A percentile compares a stretch with the other conserved stretches of the same genome.
phyloP scores from a whole-genome alignment of 2,888 invertebrate genomes.

The Marasmarcha lunaedactyla region DNA sequence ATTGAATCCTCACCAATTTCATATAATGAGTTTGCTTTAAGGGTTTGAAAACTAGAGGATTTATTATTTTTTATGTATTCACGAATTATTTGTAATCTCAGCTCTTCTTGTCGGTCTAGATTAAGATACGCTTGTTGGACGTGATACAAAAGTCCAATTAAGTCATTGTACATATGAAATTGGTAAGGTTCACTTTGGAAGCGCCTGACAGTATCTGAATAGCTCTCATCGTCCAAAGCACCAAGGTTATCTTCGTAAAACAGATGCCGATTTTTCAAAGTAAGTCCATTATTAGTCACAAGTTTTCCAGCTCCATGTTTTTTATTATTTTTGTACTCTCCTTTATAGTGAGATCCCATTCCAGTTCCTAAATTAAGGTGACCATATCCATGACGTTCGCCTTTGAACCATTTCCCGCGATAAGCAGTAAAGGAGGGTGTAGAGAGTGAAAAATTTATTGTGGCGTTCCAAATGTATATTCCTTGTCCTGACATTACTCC shows the following conservation, averaged over 20 bases:
- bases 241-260: constrained; percentile 57
- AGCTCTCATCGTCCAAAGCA: not conserved
- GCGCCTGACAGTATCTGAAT: not conserved
- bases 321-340: constrained; percentile 63
- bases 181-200: constrained; percentile 15
- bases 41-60: no score
- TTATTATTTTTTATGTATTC: constrained; percentile 41
- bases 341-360: constrained; percentile 66
- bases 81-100: constrained; percentile 29
- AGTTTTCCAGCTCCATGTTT: constrained; percentile 69
- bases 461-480: constrained; percentile 69
- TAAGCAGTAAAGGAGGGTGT: constrained; percentile 62
- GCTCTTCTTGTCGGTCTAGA: constrained; percentile 36
- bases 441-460: constrained; percentile 61
- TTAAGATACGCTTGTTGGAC: constrained; percentile 43
- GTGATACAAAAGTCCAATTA: constrained; percentile 53
- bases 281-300: constrained; percentile 68
- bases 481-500: constrained; percentile 71
- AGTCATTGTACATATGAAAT: constrained; percentile 41
- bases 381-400: constrained; percentile 64
- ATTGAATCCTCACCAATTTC: constrained; percentile 13
- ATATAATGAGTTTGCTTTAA: not conserved
- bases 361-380: constrained; percentile 56
- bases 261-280: constrained; percentile 52
- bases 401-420: constrained; percentile 67